phyloP scores from a whole-genome alignment of 2,797 vertebrate species.

The Sciaenops ocellatus region DNA sequence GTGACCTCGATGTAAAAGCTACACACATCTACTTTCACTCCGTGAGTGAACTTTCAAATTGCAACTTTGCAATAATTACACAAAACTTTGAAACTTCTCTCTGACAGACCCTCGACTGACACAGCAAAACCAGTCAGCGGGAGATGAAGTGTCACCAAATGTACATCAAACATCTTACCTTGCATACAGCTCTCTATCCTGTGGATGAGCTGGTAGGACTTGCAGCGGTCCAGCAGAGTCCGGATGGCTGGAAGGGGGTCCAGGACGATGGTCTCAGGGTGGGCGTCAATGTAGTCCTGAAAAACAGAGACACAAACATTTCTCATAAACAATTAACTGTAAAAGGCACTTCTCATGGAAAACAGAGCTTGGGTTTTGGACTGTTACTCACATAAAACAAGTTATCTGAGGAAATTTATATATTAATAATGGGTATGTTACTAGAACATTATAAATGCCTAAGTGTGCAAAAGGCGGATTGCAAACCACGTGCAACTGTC shows the following conservation, averaged over 20 bases:
- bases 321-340: neutral
- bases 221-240: conserved; percentile 96
- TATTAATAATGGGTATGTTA: neutral
- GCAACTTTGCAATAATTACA: neutral
- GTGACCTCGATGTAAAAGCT: neutral
- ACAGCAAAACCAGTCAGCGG: neutral
- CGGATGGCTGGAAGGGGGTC: conserved; percentile 97
- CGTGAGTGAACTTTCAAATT: neutral
- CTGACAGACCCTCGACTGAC: neutral
- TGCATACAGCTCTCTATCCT: conserved; percentile 95
- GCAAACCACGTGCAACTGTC: neutral
- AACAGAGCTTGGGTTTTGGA: neutral
- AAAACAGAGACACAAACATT: conserved; percentile 50
- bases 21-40: neutral
- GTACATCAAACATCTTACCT: conserved; percentile 80
- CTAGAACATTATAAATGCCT: neutral
- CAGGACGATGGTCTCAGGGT: conserved; percentile 96
- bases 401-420: neutral
- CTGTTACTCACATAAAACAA: neutral
- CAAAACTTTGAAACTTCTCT: neutral
- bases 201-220: conserved; percentile 96
- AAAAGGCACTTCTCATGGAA: neutral
- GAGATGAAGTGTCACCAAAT: neutral
- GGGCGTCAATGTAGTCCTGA: conserved; percentile 96
- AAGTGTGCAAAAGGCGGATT: neutral